phyloP scores from a whole-genome alignment of 1,140 invertebrate genomes.

The Drosophila busckii region DNA sequence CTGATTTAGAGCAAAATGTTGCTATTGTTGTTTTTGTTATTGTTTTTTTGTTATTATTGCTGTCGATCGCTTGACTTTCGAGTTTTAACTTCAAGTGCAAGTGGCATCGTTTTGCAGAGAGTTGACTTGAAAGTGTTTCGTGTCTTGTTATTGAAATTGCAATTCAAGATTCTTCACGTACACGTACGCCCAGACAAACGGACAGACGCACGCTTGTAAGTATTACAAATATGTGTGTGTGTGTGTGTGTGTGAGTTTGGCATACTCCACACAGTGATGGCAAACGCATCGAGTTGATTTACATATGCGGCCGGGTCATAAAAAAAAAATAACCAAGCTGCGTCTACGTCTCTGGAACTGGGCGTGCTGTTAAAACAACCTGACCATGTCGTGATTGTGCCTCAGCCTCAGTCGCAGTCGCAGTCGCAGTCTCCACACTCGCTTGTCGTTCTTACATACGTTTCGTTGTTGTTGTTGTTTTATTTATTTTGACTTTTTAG shows the following conservation, averaged over 20 bases:
- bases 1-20: slow-evolving; percentile 5
- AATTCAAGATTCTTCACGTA: slow-evolving; percentile 73
- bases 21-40: not conserved
- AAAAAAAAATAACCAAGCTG: slow-evolving; percentile 33
- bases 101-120: slow-evolving; percentile 37
- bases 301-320: slow-evolving; percentile 58
- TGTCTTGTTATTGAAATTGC: slow-evolving; percentile 74
- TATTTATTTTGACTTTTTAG: slow-evolving; percentile 5
- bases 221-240: not conserved
- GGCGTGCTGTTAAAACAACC: slow-evolving; percentile 58
- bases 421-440: slow-evolving; percentile 9
- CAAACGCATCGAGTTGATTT: slow-evolving; percentile 59
- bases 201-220: not conserved
- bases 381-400: slow-evolving; percentile 56
- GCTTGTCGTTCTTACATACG: slow-evolving; percentile 33
- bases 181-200: slow-evolving; percentile 22
- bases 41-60: slow-evolving; percentile 9
- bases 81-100: slow-evolving; percentile 45
- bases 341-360: slow-evolving; percentile 30
- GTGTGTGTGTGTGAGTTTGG: too few species aligned
- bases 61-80: slow-evolving; percentile 17
- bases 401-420: not conserved
- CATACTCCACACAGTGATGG: not conserved
- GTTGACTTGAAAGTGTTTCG: slow-evolving; percentile 64
- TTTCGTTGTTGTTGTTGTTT: slow-evolving; percentile 23